A percentile compares a stretch with the other conserved stretches of the same genome.
Conservation (phyloP, 2,888 invertebrate genomes). For the Bombyx huttoni region DNA sequence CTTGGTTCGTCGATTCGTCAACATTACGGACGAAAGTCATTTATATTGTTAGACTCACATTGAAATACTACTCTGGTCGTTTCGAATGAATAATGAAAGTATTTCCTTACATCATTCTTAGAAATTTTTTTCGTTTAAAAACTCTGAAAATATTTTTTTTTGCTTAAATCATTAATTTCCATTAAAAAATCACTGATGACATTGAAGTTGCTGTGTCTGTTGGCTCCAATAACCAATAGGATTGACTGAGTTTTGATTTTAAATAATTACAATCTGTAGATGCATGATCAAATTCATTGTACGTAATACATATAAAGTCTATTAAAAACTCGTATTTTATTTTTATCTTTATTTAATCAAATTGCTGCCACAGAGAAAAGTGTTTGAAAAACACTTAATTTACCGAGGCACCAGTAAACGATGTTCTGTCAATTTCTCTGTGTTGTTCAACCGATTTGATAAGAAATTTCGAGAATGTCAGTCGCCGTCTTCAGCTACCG, state of each 20-base stretch:
- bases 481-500: slow-evolving; percentile 18
- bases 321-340: no score
- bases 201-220: no score
- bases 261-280: no score
- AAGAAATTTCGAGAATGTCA: slow-evolving; percentile 17
- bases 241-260: no score
- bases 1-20: slow-evolving; percentile 38
- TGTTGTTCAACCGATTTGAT: slow-evolving; percentile 2
- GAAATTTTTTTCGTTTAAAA: background rate
- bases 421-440: background rate
- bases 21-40: slow-evolving; percentile 34
- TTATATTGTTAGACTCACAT: slow-evolving; percentile 54
- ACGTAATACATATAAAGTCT: no score
- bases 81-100: slow-evolving; percentile 57
- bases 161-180: no score
- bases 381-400: background rate
- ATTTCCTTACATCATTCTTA: slow-evolving; percentile 34
- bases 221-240: no score
- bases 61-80: slow-evolving; percentile 54
- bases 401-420: background rate
- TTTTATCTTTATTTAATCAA: no score
- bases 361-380: no score
- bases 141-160: no score
- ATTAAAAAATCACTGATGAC: no score
- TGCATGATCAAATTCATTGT: no score